A percentile compares a stretch with the other conserved stretches of the same genome.
These are phyloP conservation scores for Spodoptera picta DNA, from an alignment of 2,888 invertebrate genomes.

Conservation along the genomic window DNA sequence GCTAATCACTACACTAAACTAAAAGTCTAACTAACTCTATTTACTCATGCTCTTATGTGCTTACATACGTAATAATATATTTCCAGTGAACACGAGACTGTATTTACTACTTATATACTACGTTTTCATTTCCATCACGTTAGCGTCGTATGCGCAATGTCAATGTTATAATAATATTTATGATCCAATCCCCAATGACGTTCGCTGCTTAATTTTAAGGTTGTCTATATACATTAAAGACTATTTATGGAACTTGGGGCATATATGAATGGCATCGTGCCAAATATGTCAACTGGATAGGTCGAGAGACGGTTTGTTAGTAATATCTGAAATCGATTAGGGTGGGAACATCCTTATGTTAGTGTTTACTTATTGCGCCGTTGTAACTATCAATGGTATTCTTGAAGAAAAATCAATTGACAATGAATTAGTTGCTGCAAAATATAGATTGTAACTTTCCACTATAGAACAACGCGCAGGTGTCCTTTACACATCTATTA, in stretches of 20 bases:
- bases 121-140: slow-evolving; percentile 29
- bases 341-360: background rate
- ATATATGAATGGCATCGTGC: slow-evolving; percentile 22
- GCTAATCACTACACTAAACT: slow-evolving; percentile 47
- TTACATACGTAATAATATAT: slow-evolving; percentile 29
- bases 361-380: background rate
- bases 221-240: too few relatives aligned
- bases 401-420: background rate
- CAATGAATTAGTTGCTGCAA: background rate
- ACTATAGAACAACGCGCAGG: too few relatives aligned
- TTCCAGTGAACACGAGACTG: slow-evolving; percentile 11
- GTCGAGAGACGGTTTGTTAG: background rate
- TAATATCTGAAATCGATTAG: slow-evolving; percentile 22
- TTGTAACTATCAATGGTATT: background rate
- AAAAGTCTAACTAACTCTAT: slow-evolving; percentile 37
- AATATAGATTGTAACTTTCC: background rate
- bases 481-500: too few relatives aligned
- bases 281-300: slow-evolving; percentile 16
- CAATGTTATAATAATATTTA: slow-evolving; percentile 33
- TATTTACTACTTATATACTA: background rate
- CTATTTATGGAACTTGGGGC: slow-evolving; percentile 1
- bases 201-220: background rate
- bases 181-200: slow-evolving; percentile 23
- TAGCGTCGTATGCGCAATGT: slow-evolving; percentile 30
- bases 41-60: slow-evolving; percentile 35